Evolutionary conservation across 2,797 vertebrate genomes (phyloP), one percentile per base, ranked within the genome.

Genomic region (Cottoperca gobio): DNA sequence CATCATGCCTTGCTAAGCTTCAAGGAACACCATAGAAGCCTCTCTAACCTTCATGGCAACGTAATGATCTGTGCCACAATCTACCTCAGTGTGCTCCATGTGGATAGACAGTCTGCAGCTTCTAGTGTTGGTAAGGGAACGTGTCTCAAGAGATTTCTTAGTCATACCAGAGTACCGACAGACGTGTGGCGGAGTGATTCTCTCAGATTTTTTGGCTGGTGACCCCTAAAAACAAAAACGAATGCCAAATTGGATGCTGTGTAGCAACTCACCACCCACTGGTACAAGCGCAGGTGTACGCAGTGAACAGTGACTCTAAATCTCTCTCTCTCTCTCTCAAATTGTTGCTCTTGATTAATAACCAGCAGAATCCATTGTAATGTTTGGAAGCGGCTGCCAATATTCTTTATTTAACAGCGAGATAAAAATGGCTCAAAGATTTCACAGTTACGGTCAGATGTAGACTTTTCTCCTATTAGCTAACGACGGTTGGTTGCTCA

Each of bases 291-390:
- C 85, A 91, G 89, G 84, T 90, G 78, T 73, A 57, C 0, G n/a
- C 73, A 68, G 66, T 82, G 83, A 89, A 63, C 76, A 57, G 73
- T 83, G 81, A 90, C 68, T 68, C 65, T 53, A 12, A 62, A 50
- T 45, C 43, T 57, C 13, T 8, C 39, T 45, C 28, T 73, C 59
- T 76, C 37, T 57, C 63, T 72, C 74, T 82, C 73, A 81, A 69
- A 80, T 83, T 79, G 75, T 64, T 80, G 62, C 73, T 78, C 74
- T 78, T 79, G 79, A 91, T 90, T 82, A 86, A 85, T 87, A 83
- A 71, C 70, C 37, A 16, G 54, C 74, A 70, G 60, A 79, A 79
- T 75, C 68, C 67, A 28, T 76, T 75, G 70, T 66, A 59, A 11
- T 45, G 61, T 83, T 57, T 58, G 6, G 24, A 74, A 67, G 72